These are phyloP conservation scores for Phlogophora meticulosa DNA, from an alignment of 2,888 invertebrate genomes.

Conservation along the genomic window DNA sequence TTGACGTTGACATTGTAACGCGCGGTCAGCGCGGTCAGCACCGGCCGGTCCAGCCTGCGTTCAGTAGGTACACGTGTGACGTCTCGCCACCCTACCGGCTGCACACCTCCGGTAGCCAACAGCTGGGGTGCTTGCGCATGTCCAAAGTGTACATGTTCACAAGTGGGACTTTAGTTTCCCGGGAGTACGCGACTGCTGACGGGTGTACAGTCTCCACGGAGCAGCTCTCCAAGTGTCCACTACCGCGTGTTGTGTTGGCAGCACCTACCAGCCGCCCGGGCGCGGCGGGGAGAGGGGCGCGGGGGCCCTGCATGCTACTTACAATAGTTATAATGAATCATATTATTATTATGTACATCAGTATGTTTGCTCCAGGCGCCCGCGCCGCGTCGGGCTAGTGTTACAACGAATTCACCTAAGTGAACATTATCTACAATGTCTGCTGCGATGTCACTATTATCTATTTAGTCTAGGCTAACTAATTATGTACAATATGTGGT, in stretches of 20 bases:
- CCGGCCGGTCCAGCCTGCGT: too few species aligned
- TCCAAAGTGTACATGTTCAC: background rate
- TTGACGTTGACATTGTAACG: too few species aligned
- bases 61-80: too few species aligned
- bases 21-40: too few species aligned
- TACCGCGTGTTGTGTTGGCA: background rate
- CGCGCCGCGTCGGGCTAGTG: background rate
- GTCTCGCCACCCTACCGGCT: too few species aligned
- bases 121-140: background rate
- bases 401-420: conserved; percentile 25
- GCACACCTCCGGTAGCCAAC: background rate
- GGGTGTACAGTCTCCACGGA: background rate
- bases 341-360: conserved; percentile 17
- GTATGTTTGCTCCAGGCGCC: background rate
- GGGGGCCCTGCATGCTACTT: conserved; percentile 3
- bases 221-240: background rate
- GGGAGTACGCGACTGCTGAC: background rate
- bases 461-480: conserved; percentile 61
- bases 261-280: too few species aligned
- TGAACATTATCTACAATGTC: conserved; percentile 64
- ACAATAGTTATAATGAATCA: background rate
- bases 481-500: conserved; percentile 65
- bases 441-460: conserved; percentile 51
- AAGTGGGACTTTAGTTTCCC: background rate
- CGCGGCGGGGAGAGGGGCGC: too few species aligned